Conservation (phyloP, 92 coral and sea anemone species). For the Virgularia gustaviana region DNA sequence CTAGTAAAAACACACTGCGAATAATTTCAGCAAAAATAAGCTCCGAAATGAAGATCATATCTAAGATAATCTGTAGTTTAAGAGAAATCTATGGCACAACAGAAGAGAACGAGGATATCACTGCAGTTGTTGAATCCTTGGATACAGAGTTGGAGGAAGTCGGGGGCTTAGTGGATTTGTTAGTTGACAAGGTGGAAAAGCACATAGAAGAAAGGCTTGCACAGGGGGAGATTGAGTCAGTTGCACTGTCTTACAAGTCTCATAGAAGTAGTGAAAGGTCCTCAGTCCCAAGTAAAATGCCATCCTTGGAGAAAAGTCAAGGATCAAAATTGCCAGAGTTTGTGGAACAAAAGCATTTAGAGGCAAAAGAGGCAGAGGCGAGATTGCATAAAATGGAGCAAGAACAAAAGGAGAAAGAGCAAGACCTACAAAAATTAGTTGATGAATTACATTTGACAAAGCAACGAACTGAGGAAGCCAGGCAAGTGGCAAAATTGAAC, state of each 20-base stretch:
- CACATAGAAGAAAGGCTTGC: constrained; percentile 37
- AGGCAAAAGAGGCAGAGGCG: constrained; percentile 35
- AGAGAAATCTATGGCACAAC: no score
- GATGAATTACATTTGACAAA: constrained; percentile 42
- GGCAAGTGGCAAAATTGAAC: constrained; percentile 40
- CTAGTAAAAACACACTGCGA: constrained; percentile 34
- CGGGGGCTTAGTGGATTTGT: neutral
- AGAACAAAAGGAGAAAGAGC: constrained; percentile 46
- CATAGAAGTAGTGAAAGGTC: neutral
- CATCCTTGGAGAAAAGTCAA: neutral
- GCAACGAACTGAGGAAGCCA: constrained; percentile 50
- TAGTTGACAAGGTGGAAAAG: neutral
- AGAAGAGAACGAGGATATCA: no score
- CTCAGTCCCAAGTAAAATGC: neutral
- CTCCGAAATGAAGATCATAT: constrained; percentile 22
- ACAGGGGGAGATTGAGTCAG: constrained; percentile 39
- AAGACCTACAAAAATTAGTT: constrained; percentile 8
- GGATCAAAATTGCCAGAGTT: neutral
- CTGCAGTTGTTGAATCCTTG: no score
- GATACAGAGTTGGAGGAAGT: constrained; percentile 40
- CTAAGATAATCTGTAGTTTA: constrained; percentile 40
- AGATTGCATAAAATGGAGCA: constrained; percentile 43
- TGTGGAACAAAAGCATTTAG: constrained; percentile 28
- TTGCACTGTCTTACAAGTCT: constrained; percentile 13
- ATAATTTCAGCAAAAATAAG: constrained; percentile 32